A percentile compares a stretch with the other conserved stretches of the same genome.
These are phyloP conservation scores for Trematomus loennbergii DNA, from an alignment of 2,113 vertebrate genomes.

Conservation along the genomic window DNA sequence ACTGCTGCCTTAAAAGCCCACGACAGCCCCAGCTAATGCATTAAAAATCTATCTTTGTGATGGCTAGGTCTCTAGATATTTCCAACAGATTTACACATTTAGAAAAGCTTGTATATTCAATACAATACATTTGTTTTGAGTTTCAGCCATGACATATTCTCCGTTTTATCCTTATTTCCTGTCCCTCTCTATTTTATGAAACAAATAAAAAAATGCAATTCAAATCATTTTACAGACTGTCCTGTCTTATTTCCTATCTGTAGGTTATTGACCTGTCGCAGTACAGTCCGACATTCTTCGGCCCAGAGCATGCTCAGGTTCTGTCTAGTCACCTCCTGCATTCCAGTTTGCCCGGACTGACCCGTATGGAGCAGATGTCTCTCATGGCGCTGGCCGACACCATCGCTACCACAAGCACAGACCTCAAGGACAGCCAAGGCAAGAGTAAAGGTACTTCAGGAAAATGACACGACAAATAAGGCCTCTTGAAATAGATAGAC, in stretches of 20 bases:
- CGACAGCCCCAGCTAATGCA: not conserved
- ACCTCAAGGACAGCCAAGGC: conserved; percentile 93
- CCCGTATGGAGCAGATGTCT: conserved; percentile 97
- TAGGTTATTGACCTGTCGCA: conserved; percentile 93
- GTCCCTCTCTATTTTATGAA: not conserved
- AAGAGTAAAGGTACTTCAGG: conserved; percentile 88
- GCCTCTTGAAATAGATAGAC: not conserved
- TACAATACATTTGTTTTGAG: not conserved
- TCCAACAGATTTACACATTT: not conserved
- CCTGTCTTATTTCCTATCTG: conserved; percentile 1
- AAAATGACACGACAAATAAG: not conserved
- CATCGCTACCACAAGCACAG: conserved; percentile 95
- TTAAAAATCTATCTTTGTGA: not conserved
- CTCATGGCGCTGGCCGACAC: conserved; percentile 97
- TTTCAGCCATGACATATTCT: not conserved
- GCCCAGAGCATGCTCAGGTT: conserved; percentile 95
- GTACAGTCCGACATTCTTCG: conserved; percentile 94
- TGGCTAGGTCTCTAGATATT: not conserved
- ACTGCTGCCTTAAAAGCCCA: not conserved
- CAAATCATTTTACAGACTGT: not conserved
- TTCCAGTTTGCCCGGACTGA: conserved; percentile 95
- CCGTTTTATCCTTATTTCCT: not conserved
- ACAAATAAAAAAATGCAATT: not conserved
- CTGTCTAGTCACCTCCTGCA: conserved; percentile 95
- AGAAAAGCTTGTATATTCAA: not conserved